Conservation (phyloP, 1,140 invertebrate genomes). For the Tigriopus japonicus region DNA sequence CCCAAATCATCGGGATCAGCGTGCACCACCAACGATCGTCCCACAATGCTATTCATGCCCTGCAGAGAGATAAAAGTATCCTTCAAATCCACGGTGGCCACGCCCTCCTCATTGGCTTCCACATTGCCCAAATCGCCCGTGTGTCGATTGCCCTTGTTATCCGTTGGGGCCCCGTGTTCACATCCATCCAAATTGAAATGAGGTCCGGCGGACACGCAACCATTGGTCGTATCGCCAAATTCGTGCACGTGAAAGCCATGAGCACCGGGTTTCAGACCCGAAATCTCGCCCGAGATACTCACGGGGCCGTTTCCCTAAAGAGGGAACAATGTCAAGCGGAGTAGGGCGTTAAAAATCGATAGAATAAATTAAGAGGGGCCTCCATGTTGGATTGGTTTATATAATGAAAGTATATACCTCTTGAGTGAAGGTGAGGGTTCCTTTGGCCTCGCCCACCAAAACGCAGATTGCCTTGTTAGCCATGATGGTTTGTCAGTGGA, state of each 20-base stretch:
- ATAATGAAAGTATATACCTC: conserved; percentile 23
- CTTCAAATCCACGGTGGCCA: conserved; percentile 52
- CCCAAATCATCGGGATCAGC: conserved; percentile 88
- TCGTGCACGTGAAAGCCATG: conserved; percentile 92
- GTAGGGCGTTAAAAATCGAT: background rate
- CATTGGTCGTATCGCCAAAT: conserved; percentile 23
- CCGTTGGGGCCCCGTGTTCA: conserved; percentile 62
- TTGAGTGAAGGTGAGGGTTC: conserved; percentile 57
- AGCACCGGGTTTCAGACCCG: conserved; percentile 41
- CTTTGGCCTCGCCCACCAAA: conserved; percentile 51
- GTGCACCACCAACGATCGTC: conserved; percentile 43
- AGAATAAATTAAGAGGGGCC: background rate
- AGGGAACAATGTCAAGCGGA: background rate
- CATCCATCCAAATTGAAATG: conserved; percentile 81
- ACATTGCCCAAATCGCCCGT: conserved; percentile 86
- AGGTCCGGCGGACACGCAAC: conserved; percentile 80
- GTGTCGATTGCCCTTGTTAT: conserved; percentile 42
- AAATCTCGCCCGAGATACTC: conserved; percentile 43
- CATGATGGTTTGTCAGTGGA: background rate
- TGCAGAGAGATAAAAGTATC: conserved; percentile 51
- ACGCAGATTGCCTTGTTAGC: conserved; percentile 57
- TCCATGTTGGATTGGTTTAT: background rate
- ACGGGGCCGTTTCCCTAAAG: conserved; percentile 2
- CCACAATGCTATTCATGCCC: conserved; percentile 59
- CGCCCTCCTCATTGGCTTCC: conserved; percentile 43